Evolutionary conservation across 2,797 vertebrate genomes (phyloP).

Genomic region (Cossypha polioptera): DNA sequence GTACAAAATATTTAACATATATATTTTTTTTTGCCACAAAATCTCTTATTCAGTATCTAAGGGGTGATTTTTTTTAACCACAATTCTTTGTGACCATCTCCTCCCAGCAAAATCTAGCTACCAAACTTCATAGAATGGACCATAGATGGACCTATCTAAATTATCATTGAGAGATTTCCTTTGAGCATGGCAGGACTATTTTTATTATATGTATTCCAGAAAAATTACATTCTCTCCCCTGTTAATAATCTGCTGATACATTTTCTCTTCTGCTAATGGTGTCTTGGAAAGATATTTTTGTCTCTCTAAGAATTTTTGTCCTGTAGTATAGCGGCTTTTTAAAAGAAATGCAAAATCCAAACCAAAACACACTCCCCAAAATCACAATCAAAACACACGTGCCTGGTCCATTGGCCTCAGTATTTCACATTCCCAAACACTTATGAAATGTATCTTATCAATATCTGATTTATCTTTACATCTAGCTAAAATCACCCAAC

Average conservation of each 20-base stretch:
- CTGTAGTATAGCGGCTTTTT: background rate
- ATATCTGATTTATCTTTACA: background rate
- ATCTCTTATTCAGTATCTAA: background rate
- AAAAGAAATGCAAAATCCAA: background rate
- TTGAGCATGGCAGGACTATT: background rate
- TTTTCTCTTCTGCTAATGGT: background rate
- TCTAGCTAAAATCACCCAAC: background rate
- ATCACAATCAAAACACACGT: background rate
- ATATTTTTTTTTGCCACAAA: background rate
- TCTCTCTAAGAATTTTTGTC: background rate
- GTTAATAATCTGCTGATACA: background rate
- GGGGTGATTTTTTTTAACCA: background rate
- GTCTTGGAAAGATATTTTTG: background rate
- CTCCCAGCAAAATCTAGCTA: background rate
- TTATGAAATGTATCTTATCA: background rate
- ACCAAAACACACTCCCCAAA: fast-evolving
- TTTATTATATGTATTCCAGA: background rate
- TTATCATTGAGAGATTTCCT: background rate
- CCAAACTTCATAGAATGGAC: background rate
- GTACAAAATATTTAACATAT: background rate
- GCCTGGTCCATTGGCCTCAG: fast-evolving
- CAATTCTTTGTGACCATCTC: background rate
- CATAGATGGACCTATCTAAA: background rate
- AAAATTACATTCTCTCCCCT: background rate
- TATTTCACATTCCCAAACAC: background rate